Evolutionary conservation across 2,113 vertebrate genomes (phyloP).

Genomic region (Pituophis catenifer): DNA sequence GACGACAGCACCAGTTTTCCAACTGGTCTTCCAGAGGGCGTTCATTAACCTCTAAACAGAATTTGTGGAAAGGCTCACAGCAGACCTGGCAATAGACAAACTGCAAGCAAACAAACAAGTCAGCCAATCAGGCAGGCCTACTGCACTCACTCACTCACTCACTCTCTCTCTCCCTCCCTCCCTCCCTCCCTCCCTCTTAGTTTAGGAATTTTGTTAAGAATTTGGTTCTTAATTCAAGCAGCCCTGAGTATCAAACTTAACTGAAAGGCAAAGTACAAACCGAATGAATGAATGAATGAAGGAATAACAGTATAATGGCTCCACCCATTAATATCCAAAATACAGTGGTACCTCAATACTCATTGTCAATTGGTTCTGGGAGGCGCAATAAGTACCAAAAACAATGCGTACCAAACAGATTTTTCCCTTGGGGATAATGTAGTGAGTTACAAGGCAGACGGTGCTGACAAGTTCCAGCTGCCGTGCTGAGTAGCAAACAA

Average conservation of each 20-base stretch:
- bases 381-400: background rate
- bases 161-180: too few relatives aligned
- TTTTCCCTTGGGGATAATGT: background rate
- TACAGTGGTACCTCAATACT: background rate
- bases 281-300: background rate
- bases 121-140: background rate
- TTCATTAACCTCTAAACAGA: slow-evolving; percentile 95
- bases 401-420: background rate
- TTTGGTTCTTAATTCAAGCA: background rate
- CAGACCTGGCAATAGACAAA: slow-evolving; percentile 99
- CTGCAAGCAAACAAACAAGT: slow-evolving; percentile 62
- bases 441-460: background rate
- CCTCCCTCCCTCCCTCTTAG: background rate
- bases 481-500: background rate
- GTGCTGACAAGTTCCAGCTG: too few relatives aligned
- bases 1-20: slow-evolving; percentile 98
- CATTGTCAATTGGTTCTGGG: background rate
- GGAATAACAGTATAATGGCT: background rate
- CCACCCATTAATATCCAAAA: background rate
- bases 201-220: background rate
- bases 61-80: slow-evolving; percentile 98
- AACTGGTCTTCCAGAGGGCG: slow-evolving; percentile 94
- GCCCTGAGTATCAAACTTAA: background rate
- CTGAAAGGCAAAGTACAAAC: background rate
- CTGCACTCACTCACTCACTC: background rate